phyloP scores from a whole-genome alignment of 1,140 invertebrate genomes.

The Probaryconus sp. region DNA sequence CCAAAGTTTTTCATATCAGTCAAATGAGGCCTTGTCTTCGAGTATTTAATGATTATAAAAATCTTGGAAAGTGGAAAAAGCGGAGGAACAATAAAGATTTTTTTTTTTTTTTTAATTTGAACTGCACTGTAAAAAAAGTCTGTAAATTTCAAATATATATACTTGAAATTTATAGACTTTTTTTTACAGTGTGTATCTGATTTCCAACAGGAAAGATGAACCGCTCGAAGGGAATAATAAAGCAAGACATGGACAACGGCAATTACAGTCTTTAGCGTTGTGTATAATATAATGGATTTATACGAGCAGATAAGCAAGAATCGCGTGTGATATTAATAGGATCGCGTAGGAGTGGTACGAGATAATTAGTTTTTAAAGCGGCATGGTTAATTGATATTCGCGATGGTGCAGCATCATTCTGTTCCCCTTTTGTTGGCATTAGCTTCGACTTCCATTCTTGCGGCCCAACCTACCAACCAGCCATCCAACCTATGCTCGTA shows the following conservation, averaged over 20 bases:
- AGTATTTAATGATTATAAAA: too few relatives aligned
- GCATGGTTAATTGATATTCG: constrained; percentile 42
- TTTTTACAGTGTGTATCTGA: too few relatives aligned
- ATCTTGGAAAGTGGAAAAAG: too few relatives aligned
- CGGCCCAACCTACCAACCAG: constrained; percentile 9
- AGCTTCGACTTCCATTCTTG: constrained; percentile 44
- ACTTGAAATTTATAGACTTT: too few relatives aligned
- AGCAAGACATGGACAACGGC: constrained; percentile 2
- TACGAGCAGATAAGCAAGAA: constrained; percentile 29
- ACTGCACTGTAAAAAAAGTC: too few relatives aligned
- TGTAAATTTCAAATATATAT: too few relatives aligned
- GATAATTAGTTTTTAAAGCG: constrained; percentile 40
- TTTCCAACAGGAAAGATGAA: too few relatives aligned
- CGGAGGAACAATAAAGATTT: too few relatives aligned
- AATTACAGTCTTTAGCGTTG: constrained; percentile 10
- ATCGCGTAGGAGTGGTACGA: constrained; percentile 4
- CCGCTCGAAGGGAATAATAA: neutral
- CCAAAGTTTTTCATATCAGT: too few relatives aligned
- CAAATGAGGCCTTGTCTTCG: too few relatives aligned
- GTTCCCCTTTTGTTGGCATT: constrained; percentile 7
- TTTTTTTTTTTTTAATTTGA: too few relatives aligned
- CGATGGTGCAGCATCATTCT: constrained; percentile 23
- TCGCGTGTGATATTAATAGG: constrained; percentile 37
- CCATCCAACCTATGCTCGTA: constrained; percentile 18
- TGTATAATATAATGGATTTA: constrained; percentile 15